phyloP scores from a whole-genome alignment of 2,797 vertebrate species.

The Sebastes goodei region DNA sequence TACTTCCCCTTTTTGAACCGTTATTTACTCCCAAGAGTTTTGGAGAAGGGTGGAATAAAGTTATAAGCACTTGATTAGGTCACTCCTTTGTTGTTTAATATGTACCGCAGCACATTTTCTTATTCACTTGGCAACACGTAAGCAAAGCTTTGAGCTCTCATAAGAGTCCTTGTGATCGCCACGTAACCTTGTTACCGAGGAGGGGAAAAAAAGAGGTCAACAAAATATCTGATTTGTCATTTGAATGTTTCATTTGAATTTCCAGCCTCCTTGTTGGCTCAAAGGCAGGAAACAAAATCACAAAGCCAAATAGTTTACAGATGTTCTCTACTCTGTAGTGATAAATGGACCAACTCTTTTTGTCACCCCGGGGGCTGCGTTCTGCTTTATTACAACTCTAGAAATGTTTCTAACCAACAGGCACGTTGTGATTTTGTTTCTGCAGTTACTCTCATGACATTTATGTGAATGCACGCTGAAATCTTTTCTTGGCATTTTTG shows the following conservation, averaged over 20 bases:
- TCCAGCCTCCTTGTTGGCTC: constrained; percentile 6
- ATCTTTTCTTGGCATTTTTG: constrained; percentile 5
- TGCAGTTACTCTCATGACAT: constrained; percentile 7
- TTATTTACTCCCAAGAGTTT: background rate
- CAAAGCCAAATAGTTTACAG: constrained; percentile 38
- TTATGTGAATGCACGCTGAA: constrained; percentile 8
- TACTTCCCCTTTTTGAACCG: background rate
- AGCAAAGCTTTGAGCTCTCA: constrained; percentile 13
- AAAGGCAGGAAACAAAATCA: constrained; percentile 32
- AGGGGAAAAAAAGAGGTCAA: background rate
- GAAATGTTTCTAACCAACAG: background rate
- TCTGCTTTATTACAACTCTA: background rate
- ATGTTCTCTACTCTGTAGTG: constrained; percentile 18
- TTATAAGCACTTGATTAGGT: constrained; percentile 51
- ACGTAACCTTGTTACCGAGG: background rate
- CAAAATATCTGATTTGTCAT: constrained; percentile 14
- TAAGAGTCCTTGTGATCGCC: background rate
- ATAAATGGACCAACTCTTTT: constrained; percentile 20
- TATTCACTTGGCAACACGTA: background rate
- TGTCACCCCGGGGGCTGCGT: background rate
- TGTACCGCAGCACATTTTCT: constrained; percentile 17
- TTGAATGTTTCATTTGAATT: constrained; percentile 26
- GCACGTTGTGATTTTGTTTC: background rate
- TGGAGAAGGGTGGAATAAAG: background rate
- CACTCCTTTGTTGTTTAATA: constrained; percentile 36